phyloP scores from a whole-genome alignment of 2,797 vertebrate genomes.

The Huso huso region DNA sequence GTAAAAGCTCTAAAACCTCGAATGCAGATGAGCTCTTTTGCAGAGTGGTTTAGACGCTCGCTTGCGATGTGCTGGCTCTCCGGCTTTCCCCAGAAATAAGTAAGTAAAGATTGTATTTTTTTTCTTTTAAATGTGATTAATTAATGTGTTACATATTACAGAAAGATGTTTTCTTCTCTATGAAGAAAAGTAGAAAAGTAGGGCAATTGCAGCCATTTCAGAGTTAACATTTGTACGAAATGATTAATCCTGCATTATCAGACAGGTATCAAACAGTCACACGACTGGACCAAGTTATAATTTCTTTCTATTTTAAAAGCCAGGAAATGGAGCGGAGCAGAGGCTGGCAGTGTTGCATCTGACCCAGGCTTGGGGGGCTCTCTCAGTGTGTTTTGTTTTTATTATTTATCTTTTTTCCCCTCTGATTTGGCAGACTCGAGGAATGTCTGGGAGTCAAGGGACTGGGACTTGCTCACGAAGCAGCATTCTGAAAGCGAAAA shows the following conservation, averaged over 20 bases:
- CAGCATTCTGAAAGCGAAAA: slow-evolving; percentile 75
- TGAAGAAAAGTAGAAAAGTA: background rate
- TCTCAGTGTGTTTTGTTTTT: slow-evolving; percentile 40
- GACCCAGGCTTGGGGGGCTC: slow-evolving; percentile 70
- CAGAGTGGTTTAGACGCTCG: too few relatives aligned
- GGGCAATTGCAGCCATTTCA: background rate
- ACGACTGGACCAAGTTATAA: background rate
- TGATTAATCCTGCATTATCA: slow-evolving; percentile 5
- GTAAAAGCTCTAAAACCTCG: too few relatives aligned
- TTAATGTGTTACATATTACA: background rate
- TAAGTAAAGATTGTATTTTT: too few relatives aligned
- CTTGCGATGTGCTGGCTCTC: too few relatives aligned
- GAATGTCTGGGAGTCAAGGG: slow-evolving; percentile 80
- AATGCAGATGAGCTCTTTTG: too few relatives aligned
- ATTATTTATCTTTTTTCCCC: slow-evolving; percentile 27
- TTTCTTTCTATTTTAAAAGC: slow-evolving; percentile 43
- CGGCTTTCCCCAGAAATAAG: too few relatives aligned
- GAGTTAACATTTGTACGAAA: slow-evolving; percentile 5
- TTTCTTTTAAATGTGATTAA: background rate
- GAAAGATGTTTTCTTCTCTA: background rate
- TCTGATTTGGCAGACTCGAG: slow-evolving; percentile 78
- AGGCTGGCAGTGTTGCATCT: slow-evolving; percentile 44
- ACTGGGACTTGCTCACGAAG: slow-evolving; percentile 65
- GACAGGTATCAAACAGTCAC: background rate
- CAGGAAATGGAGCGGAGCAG: slow-evolving; percentile 57